These are phyloP conservation scores for Orchesella flavescens DNA, from an alignment of 2,888 invertebrate species.

Conservation along the genomic window DNA sequence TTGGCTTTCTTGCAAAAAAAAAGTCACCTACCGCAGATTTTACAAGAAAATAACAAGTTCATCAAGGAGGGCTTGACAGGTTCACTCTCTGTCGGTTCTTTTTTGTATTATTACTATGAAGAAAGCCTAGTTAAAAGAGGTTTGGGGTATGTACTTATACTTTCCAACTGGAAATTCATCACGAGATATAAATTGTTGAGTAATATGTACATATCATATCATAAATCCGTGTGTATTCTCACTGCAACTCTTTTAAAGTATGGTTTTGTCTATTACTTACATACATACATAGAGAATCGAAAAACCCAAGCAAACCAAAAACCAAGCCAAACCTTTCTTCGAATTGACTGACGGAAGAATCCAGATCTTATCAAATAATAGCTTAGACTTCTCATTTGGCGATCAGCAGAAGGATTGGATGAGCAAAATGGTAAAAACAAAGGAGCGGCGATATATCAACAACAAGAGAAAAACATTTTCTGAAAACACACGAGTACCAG, in stretches of 20 bases:
- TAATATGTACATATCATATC: not conserved
- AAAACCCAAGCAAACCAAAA: not conserved
- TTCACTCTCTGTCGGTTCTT: conserved; percentile 38
- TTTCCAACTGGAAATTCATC: conserved; percentile 13
- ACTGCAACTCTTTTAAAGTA: not conserved
- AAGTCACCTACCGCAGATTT: conserved; percentile 55
- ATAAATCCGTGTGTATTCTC: not conserved
- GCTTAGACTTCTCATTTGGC: not conserved
- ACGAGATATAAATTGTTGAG: not conserved
- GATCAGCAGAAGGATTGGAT: conserved; percentile 4
- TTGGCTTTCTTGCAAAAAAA: not conserved
- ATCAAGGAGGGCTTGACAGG: conserved; percentile 54
- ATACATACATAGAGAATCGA: not conserved
- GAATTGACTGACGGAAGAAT: conserved; percentile 33
- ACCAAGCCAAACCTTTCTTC: conserved; percentile 1
- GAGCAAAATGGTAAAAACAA: conserved; percentile 19
- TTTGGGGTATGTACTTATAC: not conserved
- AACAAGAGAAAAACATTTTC: not conserved
- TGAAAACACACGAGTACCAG: not conserved
- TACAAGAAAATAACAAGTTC: conserved; percentile 54
- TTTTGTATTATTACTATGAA: conserved; percentile 7
- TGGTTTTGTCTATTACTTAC: not conserved
- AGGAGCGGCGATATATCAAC: conserved; percentile 21
- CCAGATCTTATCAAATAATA: conserved; percentile 47
- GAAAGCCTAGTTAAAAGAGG: conserved; percentile 10